These are phyloP conservation scores for Craniophora ligustri DNA, from an alignment of 2,888 invertebrate species.

Conservation along the genomic window DNA sequence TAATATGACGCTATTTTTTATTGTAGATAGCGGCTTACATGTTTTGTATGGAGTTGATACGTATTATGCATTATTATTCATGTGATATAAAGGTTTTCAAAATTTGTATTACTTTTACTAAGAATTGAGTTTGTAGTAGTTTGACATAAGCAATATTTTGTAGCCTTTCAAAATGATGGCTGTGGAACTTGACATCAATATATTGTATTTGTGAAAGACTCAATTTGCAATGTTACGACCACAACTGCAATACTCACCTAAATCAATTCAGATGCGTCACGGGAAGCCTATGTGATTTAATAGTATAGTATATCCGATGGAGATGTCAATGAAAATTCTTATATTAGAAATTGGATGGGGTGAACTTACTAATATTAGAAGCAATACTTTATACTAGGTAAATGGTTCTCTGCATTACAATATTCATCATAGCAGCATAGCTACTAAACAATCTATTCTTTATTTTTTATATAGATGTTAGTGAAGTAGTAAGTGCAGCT, in stretches of 20 bases:
- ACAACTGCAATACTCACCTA: constrained; percentile 46
- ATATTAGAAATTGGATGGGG: constrained; percentile 66
- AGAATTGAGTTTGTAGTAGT: constrained; percentile 22
- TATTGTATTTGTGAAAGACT: constrained; percentile 8
- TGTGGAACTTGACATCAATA: constrained; percentile 30
- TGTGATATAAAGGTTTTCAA: constrained; percentile 28
- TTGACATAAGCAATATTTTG: constrained; percentile 9
- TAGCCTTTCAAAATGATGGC: constrained; percentile 24
- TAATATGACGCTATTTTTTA: constrained; percentile 6
- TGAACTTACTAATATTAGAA: constrained; percentile 64
- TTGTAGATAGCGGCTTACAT: constrained; percentile 35
- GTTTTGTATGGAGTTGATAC: too few relatives aligned
- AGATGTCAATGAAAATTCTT: constrained; percentile 55
- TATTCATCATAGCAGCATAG: constrained; percentile 39
- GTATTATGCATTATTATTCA: constrained; percentile 33
- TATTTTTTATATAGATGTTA: constrained; percentile 30
- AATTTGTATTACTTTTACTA: constrained; percentile 19
- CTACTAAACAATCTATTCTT: constrained; percentile 33
- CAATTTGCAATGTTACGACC: constrained; percentile 21
- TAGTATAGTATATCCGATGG: constrained; percentile 71
- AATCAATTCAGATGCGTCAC: constrained; percentile 55
- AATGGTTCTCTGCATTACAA: constrained; percentile 38
- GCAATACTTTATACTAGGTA: constrained; percentile 40
- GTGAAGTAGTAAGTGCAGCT: constrained; percentile 65
- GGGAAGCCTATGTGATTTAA: constrained; percentile 74